Base-by-base conservation (phyloP, 2,113 vertebrate species). In the Rallus limicola region DNA sequence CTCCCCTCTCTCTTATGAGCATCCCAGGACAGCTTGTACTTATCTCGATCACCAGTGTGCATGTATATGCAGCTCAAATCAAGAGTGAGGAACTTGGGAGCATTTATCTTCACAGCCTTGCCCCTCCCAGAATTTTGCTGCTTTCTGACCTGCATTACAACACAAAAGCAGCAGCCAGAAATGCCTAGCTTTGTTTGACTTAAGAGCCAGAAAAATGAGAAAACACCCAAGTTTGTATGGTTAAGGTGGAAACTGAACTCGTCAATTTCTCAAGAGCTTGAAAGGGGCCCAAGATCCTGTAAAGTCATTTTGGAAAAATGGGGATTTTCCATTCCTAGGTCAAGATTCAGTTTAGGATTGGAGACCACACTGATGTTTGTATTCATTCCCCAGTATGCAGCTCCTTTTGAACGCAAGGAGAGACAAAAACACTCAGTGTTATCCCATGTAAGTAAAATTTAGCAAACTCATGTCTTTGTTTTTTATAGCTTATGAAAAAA, bases 21-120 rank as follows among this genome's bases (percentile, higher is more conserved):
- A 93, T 62, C 90, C 38, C 44, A 90, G 78, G 82, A 82, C 93
- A 96, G 88, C 82, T 86, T 88, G 71, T 63, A 83, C 64, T 67
- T 92, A 76, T 90, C 93, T 91, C 4, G 3, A 55, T 36, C 85
- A 90, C 90, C 59, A 69, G 3, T 3, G 23, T 74, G 44, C 3
- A 23, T 74, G 65, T 59, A 82, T 10, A 42, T 36, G 67, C 48
- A 95, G 70, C 84, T 67, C 67, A 88, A 87, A 92, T n/a, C 50
- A 90, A 72, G 78, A 62, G 65, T 18, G 62, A 89, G 63, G 36
- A 91, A 55, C 78, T 85, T 95, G 90, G 67, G 87, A 85, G 40
- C 28, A 34, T 62, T 76, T 64, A 52, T 53, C 69, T 85, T 68
- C n/a, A 63, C 36, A 84, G 14, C 24, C 50, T 50, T 80, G 59